Evolutionary conservation across 2,888 invertebrate species (phyloP), one percentile per base, ranked within the genome.

Genomic region (Athripsodes cinereus): DNA sequence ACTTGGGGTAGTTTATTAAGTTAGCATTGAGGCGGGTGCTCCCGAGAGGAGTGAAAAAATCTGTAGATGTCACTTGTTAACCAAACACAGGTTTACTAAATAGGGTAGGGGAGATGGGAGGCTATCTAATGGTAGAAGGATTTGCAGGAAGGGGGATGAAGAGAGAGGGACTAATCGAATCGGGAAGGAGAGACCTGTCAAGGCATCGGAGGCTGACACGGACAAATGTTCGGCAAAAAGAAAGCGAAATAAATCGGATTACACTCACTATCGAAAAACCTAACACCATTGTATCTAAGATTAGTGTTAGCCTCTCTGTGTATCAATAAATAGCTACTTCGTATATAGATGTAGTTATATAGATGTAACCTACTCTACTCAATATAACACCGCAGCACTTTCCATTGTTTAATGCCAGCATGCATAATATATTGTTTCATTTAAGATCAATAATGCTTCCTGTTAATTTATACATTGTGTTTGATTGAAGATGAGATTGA

Each of bases 41-140:
- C 59, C 47, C 55, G 19, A 19, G 59, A 47, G 55, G 49, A 34
- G 40, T 47, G 47, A 47, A 62, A 60, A 62, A 62, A 62, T 62
- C 62, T 62, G 62, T 60, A 60, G 60, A 62, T 62, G 62, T 62
- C 62, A 62, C 62, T 62, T 60, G 60, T 58, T 60, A 58, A 62
- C 60, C 60, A 51, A 58, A 58, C 62, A 49, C 22, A 51, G 58
- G 56, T 55, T 48, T 54, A 53, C 58, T 56, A 61, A 58, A 61
- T 58, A 58, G 54, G 50, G 54, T 53, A 40, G 40, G 51, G 40
- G 53, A 46, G 51, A 40, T 40, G 51, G 34, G 22, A 52, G 53
- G 57, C 35, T 26, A 40, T 13, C n/a, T 40, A 40, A 40, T 40
- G 13, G 40, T 13, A 3, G 40, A 13, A 13, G 16, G 40, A 16